Evolutionary conservation across 2,113 vertebrate genomes (phyloP).

Genomic region (rabbit (Oryctolagus cuniculus)): DNA sequence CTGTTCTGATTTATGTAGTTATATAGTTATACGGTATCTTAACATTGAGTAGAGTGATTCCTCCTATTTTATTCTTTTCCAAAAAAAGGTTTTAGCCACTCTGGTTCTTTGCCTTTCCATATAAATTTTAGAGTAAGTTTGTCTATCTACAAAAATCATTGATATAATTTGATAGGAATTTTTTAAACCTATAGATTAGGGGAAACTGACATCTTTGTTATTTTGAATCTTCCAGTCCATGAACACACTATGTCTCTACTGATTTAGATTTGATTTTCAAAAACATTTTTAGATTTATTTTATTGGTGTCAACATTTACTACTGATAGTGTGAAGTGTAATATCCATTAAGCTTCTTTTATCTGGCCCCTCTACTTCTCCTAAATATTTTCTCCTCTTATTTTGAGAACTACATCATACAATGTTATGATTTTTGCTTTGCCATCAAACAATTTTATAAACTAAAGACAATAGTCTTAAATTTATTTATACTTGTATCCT

Average conservation of each 20-base stretch:
- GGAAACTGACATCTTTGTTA: not conserved
- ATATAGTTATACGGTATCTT: not conserved
- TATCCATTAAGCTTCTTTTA: slow-evolving; percentile 23
- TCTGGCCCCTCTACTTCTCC: not conserved
- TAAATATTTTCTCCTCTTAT: slow-evolving; percentile 10
- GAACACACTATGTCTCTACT: not conserved
- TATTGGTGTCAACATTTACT: slow-evolving; percentile 7
- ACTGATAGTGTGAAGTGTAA: not conserved
- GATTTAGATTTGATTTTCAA: slow-evolving; percentile 34
- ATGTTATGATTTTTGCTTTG: slow-evolving; percentile 9
- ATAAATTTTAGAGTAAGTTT: slow-evolving; percentile 40
- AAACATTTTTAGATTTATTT: too few relatives aligned
- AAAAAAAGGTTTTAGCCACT: slow-evolving; percentile 47
- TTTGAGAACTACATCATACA: not conserved
- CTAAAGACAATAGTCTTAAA: not conserved
- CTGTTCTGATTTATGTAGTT: slow-evolving; percentile 9
- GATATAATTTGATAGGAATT: slow-evolving; percentile 4
- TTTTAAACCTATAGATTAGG: not conserved
- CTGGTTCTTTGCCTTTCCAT: not conserved
- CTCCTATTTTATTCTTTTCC: slow-evolving; percentile 48
- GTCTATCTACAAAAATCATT: not conserved
- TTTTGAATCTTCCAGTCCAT: not conserved
- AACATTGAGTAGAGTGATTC: not conserved
- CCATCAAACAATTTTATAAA: slow-evolving; percentile 30
- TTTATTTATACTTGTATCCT: not conserved